phyloP scores from a whole-genome alignment of 2,888 invertebrate genomes.

The Nowickia ferox region DNA sequence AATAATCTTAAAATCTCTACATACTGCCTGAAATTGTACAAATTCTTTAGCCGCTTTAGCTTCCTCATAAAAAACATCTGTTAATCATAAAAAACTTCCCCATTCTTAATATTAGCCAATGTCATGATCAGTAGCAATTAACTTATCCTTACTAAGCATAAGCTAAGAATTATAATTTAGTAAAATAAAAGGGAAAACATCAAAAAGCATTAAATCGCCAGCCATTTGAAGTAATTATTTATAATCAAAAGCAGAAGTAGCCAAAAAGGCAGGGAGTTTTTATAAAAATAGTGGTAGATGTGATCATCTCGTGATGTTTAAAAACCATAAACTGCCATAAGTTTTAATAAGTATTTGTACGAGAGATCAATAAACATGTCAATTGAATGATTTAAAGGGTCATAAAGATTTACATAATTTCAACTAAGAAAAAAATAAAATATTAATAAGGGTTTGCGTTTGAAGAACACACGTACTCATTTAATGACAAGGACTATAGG shows the following conservation, averaged over 20 bases:
- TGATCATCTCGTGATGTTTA: slow-evolving; percentile 2
- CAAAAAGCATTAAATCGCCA: not conserved
- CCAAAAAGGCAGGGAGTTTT: not conserved
- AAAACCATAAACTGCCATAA: slow-evolving; percentile 34
- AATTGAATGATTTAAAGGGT: slow-evolving; percentile 64
- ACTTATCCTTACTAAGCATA: slow-evolving; percentile 45
- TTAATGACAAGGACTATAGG: not conserved
- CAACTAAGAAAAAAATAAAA: not conserved
- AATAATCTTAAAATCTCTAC: not conserved
- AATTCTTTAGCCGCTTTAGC: not conserved
- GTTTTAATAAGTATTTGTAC: slow-evolving; percentile 63
- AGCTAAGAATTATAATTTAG: slow-evolving; percentile 36
- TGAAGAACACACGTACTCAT: not conserved
- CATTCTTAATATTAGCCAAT: not conserved
- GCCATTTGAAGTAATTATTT: slow-evolving; percentile 48
- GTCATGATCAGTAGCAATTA: slow-evolving; percentile 59
- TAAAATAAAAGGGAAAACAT: not conserved
- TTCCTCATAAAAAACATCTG: slow-evolving; percentile 43
- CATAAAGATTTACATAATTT: slow-evolving; percentile 64
- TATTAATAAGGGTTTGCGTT: slow-evolving; percentile 32
- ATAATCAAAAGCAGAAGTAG: slow-evolving; percentile 4
- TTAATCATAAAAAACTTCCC: not conserved
- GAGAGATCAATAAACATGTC: slow-evolving; percentile 69
- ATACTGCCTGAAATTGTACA: not conserved
- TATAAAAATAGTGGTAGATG: not conserved